Percentiles rank a stretch among this genome's conserved stretches.
Evolutionary conservation across 2,888 invertebrate species (phyloP).

Genomic region (Nephrotoma appendiculata): DNA sequence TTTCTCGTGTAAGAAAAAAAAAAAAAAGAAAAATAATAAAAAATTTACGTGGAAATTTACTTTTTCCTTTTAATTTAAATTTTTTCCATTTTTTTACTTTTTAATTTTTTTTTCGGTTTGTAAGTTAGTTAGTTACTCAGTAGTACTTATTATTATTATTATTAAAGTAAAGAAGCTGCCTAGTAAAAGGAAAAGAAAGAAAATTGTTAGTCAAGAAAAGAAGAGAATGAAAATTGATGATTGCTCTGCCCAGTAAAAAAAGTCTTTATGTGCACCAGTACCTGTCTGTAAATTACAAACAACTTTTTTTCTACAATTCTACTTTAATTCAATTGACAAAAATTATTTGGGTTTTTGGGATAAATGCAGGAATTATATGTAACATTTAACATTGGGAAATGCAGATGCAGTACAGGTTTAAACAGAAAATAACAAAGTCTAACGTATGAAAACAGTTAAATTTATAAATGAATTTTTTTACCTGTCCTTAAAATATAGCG

Average conservation of each 20-base stretch:
- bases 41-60: not conserved
- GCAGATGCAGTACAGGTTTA: no score
- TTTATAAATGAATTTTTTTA: no score
- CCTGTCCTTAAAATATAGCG: no score
- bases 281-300: not conserved
- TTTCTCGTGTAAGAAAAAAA: not conserved
- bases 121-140: not conserved
- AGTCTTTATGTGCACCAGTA: not conserved
- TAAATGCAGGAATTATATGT: not conserved
- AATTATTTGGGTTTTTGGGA: not conserved
- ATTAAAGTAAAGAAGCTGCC: not conserved
- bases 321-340: not conserved
- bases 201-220: not conserved
- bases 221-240: not conserved
- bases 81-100: not conserved
- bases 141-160: not conserved
- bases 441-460: no score
- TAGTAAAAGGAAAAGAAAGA: not conserved
- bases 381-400: no score
- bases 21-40: not conserved
- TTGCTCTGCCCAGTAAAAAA: not conserved
- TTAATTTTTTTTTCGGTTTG: not conserved
- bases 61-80: not conserved
- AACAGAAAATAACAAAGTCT: no score
- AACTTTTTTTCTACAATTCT: not conserved